phyloP scores from a whole-genome alignment of 2,113 vertebrate genomes.

The Thamnophis sirtalis region DNA sequence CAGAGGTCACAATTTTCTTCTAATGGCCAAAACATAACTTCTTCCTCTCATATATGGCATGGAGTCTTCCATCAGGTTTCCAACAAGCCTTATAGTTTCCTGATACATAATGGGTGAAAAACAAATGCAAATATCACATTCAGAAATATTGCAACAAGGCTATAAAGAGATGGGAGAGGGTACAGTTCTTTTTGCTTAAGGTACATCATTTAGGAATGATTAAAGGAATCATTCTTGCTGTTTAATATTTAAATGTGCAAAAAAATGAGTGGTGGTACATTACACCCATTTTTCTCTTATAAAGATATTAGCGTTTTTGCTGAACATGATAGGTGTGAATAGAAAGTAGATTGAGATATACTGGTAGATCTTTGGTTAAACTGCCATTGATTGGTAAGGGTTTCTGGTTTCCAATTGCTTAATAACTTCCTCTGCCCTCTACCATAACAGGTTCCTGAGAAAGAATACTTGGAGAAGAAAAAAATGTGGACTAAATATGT shows the following conservation, averaged over 20 bases:
- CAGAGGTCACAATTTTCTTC: background rate
- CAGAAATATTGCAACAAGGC: slow-evolving; percentile 5
- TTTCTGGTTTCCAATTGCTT: background rate
- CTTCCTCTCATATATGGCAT: background rate
- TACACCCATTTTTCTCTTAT: background rate
- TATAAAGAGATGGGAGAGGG: background rate
- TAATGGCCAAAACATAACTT: background rate
- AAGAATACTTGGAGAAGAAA: background rate
- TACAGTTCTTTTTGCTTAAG: background rate
- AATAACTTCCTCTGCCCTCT: background rate
- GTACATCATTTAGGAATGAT: too few species aligned
- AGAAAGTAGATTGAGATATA: background rate
- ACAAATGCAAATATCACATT: background rate
- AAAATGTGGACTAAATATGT: background rate
- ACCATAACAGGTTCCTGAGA: background rate
- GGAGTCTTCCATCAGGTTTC: background rate
- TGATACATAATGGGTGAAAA: background rate
- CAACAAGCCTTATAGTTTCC: background rate
- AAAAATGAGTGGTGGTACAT: background rate
- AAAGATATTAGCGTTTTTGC: background rate
- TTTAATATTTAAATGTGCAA: background rate
- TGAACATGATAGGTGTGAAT: background rate
- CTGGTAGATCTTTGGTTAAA: background rate
- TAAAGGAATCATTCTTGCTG: background rate
- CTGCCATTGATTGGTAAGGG: background rate